These are phyloP conservation scores for Mionectes olivaceus DNA, from an alignment of 2,797 vertebrate species.

Conservation along the genomic window DNA sequence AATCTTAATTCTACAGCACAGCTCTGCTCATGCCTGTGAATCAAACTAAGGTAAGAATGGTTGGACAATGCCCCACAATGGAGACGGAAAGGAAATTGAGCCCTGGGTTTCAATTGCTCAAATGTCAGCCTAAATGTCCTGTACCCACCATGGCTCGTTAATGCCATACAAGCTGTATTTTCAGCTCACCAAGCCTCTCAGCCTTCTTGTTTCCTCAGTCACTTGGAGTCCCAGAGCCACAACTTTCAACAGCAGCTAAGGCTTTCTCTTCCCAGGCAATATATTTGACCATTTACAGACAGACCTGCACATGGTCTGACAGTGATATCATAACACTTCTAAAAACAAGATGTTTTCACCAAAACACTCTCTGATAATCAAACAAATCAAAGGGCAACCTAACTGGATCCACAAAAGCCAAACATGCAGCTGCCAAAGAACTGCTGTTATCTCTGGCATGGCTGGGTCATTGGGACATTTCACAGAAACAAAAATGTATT, in stretches of 20 bases:
- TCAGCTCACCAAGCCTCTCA: neutral
- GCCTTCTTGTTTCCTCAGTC: neutral
- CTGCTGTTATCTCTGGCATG: conserved; percentile 66
- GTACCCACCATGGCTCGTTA: fast-evolving
- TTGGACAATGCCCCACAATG: neutral
- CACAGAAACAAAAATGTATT: conserved; percentile 61
- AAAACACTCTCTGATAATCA: conserved; percentile 37
- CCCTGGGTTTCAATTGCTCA: neutral
- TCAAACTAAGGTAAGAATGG: neutral
- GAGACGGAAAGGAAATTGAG: neutral
- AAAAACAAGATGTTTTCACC: conserved; percentile 51
- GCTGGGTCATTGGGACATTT: conserved; percentile 63
- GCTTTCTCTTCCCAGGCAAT: neutral
- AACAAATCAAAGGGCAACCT: conserved; percentile 69
- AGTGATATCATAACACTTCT: neutral
- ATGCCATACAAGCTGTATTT: neutral
- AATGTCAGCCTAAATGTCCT: neutral
- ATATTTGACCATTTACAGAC: neutral
- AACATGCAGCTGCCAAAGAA: conserved; percentile 35
- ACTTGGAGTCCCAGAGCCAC: neutral
- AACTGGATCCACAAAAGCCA: conserved; percentile 35
- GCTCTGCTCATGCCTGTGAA: neutral
- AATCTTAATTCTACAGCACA: neutral
- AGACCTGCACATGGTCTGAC: neutral
- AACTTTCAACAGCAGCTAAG: neutral